phyloP scores from a whole-genome alignment of 2,888 invertebrate species.

The Tridacna crocea region DNA sequence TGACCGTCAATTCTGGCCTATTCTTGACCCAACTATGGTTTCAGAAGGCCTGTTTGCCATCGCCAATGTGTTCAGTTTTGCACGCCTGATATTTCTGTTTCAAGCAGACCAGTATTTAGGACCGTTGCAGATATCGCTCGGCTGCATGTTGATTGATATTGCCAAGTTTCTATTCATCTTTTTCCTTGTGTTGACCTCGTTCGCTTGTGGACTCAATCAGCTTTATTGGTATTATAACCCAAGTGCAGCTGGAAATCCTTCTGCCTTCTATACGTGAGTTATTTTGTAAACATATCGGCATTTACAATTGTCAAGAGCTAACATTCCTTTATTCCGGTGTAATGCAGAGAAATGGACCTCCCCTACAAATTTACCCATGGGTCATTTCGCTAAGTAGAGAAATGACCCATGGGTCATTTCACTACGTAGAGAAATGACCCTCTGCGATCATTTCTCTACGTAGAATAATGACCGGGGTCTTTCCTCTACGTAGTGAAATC shows the following conservation, averaged over 20 bases:
- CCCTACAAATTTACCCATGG: no score
- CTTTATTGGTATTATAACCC: slow-evolving; percentile 85
- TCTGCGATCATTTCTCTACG: no score
- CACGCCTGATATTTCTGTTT: slow-evolving; percentile 86
- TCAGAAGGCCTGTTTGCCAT: slow-evolving; percentile 86
- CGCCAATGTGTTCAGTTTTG: slow-evolving; percentile 87
- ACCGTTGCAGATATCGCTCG: slow-evolving; percentile 86
- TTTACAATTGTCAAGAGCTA: no score
- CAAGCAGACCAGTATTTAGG: slow-evolving; percentile 86
- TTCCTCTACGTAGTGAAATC: no score
- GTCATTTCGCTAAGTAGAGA: no score
- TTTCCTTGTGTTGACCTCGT: slow-evolving; percentile 85
- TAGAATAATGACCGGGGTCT: no score
- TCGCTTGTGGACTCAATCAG: slow-evolving; percentile 90
- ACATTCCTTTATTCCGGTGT: no score
- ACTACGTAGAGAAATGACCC: no score
- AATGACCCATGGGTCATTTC: no score
- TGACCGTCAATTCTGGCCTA: slow-evolving; percentile 85
- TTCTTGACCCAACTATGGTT: slow-evolving; percentile 86
- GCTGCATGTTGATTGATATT: slow-evolving; percentile 87
- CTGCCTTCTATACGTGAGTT: slow-evolving; percentile 79
- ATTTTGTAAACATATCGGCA: no score
- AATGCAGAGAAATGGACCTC: no score
- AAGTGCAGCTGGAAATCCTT: slow-evolving; percentile 61
- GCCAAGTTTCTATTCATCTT: slow-evolving; percentile 86